Conservation (phyloP, 2,888 invertebrate species). For the Drosophila kokeensis region DNA sequence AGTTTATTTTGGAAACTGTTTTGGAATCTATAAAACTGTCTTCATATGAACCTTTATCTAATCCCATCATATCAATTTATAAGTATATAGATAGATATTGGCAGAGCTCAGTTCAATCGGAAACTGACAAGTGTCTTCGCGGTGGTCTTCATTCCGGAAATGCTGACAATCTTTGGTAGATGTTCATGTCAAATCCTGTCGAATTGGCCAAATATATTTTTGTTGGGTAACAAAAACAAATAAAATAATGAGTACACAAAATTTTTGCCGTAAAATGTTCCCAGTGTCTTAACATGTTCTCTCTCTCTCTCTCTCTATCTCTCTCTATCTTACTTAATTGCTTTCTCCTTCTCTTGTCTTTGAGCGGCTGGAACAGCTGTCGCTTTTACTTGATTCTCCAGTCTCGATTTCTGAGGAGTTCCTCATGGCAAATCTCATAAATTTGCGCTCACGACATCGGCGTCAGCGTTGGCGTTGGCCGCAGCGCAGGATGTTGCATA, state of each 20-base stretch:
- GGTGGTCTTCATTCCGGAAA: conserved; percentile 29
- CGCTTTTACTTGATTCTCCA: conserved; percentile 9
- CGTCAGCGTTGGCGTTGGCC: conserved; percentile 11
- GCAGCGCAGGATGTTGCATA: conserved; percentile 35
- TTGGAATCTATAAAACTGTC: background rate
- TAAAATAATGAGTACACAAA: background rate
- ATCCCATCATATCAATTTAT: background rate
- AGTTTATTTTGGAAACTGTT: background rate
- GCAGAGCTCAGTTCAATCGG: background rate
- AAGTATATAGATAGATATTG: background rate
- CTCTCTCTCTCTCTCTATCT: background rate
- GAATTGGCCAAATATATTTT: conserved; percentile 4
- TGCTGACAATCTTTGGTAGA: background rate
- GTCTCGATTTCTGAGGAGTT: conserved; percentile 10
- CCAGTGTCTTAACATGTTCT: background rate
- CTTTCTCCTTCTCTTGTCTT: background rate
- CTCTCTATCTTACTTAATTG: background rate
- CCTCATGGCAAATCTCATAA: conserved; percentile 54
- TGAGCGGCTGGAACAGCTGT: conserved; percentile 53
- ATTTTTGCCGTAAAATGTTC: conserved; percentile 1
- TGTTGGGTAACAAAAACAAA: background rate
- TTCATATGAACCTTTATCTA: background rate
- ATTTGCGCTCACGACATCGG: conserved; percentile 46
- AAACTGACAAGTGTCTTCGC: background rate
- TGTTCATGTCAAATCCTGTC: background rate